phyloP scores from a whole-genome alignment of 2,888 invertebrate species.

The Altica lythri region DNA sequence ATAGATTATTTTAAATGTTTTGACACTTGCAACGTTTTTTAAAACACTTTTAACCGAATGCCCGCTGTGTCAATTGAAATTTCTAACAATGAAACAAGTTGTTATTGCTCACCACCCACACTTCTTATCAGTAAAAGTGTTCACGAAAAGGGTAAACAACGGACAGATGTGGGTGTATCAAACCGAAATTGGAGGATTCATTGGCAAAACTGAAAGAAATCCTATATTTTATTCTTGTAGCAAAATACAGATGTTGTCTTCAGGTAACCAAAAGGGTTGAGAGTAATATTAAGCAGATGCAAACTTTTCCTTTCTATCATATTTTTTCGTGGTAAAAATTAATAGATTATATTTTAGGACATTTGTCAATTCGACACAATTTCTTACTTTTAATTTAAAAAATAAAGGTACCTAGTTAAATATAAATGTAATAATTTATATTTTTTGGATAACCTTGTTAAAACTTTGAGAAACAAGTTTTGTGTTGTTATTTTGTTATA shows the following conservation, averaged over 20 bases:
- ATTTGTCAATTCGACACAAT: slow-evolving; percentile 25
- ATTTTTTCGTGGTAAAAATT: slow-evolving; percentile 22
- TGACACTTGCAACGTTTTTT: slow-evolving; percentile 13
- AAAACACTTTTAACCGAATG: slow-evolving; percentile 12
- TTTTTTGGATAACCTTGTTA: too few relatives aligned
- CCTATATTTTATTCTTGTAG: slow-evolving; percentile 45
- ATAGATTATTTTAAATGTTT: too few relatives aligned
- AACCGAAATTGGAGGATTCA: slow-evolving; percentile 38
- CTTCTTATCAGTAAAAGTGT: slow-evolving; percentile 43
- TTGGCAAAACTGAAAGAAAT: slow-evolving; percentile 48
- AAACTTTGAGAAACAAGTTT: too few relatives aligned
- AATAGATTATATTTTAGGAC: slow-evolving; percentile 17
- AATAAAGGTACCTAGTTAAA: too few relatives aligned
- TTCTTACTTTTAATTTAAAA: too few relatives aligned
- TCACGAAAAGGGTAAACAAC: slow-evolving; percentile 43
- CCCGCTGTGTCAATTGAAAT: slow-evolving; percentile 17
- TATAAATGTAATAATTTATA: too few relatives aligned
- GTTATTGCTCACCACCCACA: slow-evolving; percentile 45
- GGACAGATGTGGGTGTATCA: slow-evolving; percentile 40
- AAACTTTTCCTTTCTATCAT: slow-evolving; percentile 39
- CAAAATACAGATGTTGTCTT: slow-evolving; percentile 48
- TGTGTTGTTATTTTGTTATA: too few relatives aligned
- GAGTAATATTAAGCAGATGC: slow-evolving; percentile 44
- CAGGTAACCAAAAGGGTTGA: slow-evolving; percentile 46
- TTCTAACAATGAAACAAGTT: slow-evolving; percentile 37